phyloP scores from a whole-genome alignment of 2,113 vertebrate species.

The Passer domesticus region DNA sequence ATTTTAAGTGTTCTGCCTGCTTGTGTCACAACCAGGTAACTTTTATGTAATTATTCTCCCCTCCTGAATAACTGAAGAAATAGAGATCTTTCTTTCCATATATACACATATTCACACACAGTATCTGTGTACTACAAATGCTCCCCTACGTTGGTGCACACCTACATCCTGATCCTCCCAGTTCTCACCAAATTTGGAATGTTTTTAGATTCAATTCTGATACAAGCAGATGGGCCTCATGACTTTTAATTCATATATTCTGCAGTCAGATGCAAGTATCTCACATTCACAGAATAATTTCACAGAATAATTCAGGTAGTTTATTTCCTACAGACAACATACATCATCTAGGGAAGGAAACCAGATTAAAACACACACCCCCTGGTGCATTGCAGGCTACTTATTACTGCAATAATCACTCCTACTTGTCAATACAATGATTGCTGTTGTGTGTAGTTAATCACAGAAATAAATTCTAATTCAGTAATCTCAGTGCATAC shows the following conservation, averaged over 20 bases:
- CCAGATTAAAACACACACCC: neutral
- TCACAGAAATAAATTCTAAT: conserved; percentile 12
- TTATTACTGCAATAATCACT: conserved; percentile 32
- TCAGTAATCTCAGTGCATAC: neutral
- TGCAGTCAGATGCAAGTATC: neutral
- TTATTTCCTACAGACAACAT: conserved; percentile 5
- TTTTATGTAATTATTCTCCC: neutral
- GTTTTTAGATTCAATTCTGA: conserved; percentile 3
- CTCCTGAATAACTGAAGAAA: neutral
- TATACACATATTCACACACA: neutral
- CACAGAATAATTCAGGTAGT: neutral
- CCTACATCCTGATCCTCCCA: neutral
- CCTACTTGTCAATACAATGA: conserved; percentile 21
- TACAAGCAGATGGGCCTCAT: conserved; percentile 11
- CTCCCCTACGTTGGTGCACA: neutral
- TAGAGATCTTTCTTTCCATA: neutral
- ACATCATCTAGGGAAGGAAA: neutral
- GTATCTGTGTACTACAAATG: neutral
- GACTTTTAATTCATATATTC: neutral
- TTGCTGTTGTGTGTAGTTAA: neutral
- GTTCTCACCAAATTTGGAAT: neutral
- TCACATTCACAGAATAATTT: neutral
- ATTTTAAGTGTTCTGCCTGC: neutral
- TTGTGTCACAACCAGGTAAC: neutral
- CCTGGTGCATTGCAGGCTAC: conserved; percentile 53